Conservation (phyloP, 2,888 invertebrate genomes). For the Acrocera orbiculus region DNA sequence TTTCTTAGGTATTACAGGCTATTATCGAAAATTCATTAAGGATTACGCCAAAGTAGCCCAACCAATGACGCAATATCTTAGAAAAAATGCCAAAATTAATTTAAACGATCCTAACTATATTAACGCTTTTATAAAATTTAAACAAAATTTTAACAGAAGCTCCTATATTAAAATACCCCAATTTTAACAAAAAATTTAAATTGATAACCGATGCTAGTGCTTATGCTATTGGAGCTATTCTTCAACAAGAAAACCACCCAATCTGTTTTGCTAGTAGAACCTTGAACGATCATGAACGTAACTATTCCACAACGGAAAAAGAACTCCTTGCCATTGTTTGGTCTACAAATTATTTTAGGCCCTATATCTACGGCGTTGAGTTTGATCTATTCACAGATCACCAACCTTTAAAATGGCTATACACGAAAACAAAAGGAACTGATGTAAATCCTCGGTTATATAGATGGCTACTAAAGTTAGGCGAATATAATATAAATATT, state of each 20-base stretch:
- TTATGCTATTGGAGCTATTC: constrained; percentile 5
- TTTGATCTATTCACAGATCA: background rate
- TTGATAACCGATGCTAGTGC: constrained; percentile 5
- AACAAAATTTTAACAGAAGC: constrained; percentile 5
- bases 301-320: constrained; percentile 5
- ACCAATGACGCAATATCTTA: constrained; percentile 3
- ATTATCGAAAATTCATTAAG: constrained; percentile 7
- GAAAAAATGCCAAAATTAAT: constrained; percentile 4
- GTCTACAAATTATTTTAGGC: constrained; percentile 5
- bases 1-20: constrained; percentile 8
- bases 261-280: constrained; percentile 3
- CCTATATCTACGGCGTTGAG: background rate
- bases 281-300: constrained; percentile 2
- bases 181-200: constrained; percentile 7
- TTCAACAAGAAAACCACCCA: constrained; percentile 5
- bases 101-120: constrained; percentile 13
- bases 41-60: constrained; percentile 6
- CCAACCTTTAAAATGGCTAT: background rate
- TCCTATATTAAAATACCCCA: constrained; percentile 6
- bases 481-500: constrained; percentile 5
- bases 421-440: background rate
- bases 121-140: constrained; percentile 6
- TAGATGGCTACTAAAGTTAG: constrained; percentile 1
- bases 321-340: constrained; percentile 6
- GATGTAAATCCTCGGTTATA: constrained; percentile 1